Evolutionary conservation across 2,888 invertebrate species (phyloP).

Genomic region (Erebia palarica): DNA sequence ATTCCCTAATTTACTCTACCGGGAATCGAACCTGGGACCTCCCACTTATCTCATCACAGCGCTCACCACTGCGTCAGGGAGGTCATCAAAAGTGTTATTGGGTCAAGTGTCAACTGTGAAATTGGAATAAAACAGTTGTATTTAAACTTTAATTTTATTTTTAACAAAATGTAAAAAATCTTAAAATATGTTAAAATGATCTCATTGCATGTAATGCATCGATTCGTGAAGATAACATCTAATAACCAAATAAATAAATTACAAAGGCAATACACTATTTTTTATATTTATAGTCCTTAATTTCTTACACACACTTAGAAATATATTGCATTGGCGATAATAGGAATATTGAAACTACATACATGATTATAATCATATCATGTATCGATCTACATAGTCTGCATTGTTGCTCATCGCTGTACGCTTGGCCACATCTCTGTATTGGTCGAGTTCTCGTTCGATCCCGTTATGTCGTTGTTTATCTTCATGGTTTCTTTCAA

Average conservation of each 20-base stretch:
- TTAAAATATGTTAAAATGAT: not conserved
- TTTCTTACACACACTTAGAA: not conserved
- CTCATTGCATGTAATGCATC: not conserved
- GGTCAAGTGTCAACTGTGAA: not conserved
- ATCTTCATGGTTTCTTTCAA: slow-evolving; percentile 49
- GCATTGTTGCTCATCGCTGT: slow-evolving; percentile 55
- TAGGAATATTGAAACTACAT: not conserved
- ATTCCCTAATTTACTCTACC: too few relatives aligned
- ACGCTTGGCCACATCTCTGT: slow-evolving; percentile 57
- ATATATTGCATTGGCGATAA: not conserved
- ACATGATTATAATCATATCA: slow-evolving; percentile 10
- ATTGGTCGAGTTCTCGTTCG: slow-evolving; percentile 52
- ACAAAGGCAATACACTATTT: not conserved
- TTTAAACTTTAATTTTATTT: not conserved
- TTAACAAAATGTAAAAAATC: slow-evolving; percentile 16
- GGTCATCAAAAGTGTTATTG: not conserved
- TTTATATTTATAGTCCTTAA: not conserved
- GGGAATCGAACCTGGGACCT: too few relatives aligned
- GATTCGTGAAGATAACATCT: too few relatives aligned
- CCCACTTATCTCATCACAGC: too few relatives aligned
- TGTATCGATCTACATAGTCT: slow-evolving; percentile 51
- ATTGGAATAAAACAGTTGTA: slow-evolving; percentile 5
- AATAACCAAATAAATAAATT: not conserved
- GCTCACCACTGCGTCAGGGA: too few relatives aligned
- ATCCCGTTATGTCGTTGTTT: slow-evolving; percentile 45